phyloP scores from a whole-genome alignment of 2,888 invertebrate genomes.

The Phragmatobia fuliginosa region DNA sequence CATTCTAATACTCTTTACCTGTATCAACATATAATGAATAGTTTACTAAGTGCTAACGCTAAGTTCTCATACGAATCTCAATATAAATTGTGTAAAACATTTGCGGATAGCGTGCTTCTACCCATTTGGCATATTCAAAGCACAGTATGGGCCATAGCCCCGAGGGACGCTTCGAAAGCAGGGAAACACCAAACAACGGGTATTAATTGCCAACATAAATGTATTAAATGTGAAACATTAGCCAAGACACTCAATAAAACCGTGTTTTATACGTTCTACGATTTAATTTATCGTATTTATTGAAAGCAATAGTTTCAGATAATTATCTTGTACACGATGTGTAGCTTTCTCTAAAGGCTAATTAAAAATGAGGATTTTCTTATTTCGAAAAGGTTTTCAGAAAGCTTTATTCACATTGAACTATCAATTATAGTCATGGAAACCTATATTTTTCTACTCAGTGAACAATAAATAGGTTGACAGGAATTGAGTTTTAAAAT shows the following conservation, averaged over 20 bases:
- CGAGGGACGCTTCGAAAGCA: conserved; percentile 47
- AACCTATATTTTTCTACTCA: neutral
- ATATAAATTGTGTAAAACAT: conserved; percentile 48
- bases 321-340: conserved; percentile 14
- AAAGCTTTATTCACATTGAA: neutral
- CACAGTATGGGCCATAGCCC: conserved; percentile 60
- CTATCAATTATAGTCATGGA: neutral
- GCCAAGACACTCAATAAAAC: conserved; percentile 52
- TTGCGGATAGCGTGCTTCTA: conserved; percentile 67
- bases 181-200: conserved; percentile 62
- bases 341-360: neutral
- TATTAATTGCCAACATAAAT: conserved; percentile 79
- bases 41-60: conserved; percentile 18
- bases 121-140: conserved; percentile 63
- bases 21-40: conserved; percentile 8
- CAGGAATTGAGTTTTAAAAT: neutral
- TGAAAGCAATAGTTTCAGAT: conserved; percentile 7
- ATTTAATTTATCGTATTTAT: conserved; percentile 25
- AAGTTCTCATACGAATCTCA: conserved; percentile 61
- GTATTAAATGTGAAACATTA: conserved; percentile 73
- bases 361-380: neutral
- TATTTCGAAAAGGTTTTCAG: neutral
- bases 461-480: neutral
- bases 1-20: conserved; percentile 8
- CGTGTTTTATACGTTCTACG: conserved; percentile 34